Base-by-base conservation (phyloP, 2,797 vertebrate genomes). In the Sphenodon punctatus region DNA sequence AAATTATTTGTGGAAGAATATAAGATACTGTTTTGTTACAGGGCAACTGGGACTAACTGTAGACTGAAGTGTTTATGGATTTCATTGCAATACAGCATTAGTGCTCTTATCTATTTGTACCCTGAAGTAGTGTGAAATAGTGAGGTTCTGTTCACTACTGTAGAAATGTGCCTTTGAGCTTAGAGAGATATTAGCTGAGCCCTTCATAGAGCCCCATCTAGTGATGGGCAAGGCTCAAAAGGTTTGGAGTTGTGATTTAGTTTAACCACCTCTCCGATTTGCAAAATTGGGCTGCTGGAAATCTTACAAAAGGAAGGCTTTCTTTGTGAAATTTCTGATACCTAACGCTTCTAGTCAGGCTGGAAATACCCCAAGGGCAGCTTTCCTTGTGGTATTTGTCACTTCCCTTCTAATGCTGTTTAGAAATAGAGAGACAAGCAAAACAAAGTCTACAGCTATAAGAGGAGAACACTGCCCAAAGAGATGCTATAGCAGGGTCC, bases 141-240 rank as follows among this genome's bases (percentile, higher is more conserved):
- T n/a, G n/a, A n/a, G n/a, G n/a, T n/a, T n/a, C n/a, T n/a, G n/a
- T n/a, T n/a, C n/a, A n/a, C n/a, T n/a, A n/a, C 85, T 78, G 27
- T 85, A 82, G n/a, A 87, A 88, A 85, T 6, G 53, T 41, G 70
- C 13, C 30, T 90, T 80, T 67, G 42, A 75, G 59, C 10, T 84
- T 74, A 82, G 5, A 71, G 22, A 8, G 34, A 45, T 67, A 78
- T 36, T 74, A 76, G 59, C 27, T 89, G 90, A n/a, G n/a, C n/a
- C n/a, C n/a, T n/a, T n/a, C n/a, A 84, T 45, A 41, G 43, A 63
- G 75, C 13, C 4, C 64, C 14, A 34, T 39, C 60, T 0, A 10
- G 4, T 51, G 55, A 56, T 14, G 20, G 59, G 73, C 12, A 56
- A 82, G 80, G 17, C 19, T 34, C 51, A 56, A 32, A 56, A 34